These are phyloP conservation scores for Graphium colonna DNA, from an alignment of 2,888 invertebrate genomes.

Conservation along the genomic window DNA sequence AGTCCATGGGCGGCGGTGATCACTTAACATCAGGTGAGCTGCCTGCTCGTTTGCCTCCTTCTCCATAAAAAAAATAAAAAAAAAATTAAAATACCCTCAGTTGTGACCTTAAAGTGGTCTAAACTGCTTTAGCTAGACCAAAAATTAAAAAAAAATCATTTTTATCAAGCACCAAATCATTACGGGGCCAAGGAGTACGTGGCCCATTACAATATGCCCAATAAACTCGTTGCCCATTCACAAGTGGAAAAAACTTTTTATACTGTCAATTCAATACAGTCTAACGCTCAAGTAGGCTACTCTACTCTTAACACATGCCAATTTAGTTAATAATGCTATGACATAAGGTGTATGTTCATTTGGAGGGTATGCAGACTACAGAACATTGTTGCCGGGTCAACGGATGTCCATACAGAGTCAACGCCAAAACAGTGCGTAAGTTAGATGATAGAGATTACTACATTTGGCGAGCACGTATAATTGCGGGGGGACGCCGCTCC, in stretches of 20 bases:
- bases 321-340: neutral
- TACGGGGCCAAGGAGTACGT: slow-evolving; percentile 8
- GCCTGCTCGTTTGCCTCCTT: too few relatives aligned
- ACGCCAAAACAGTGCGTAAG: slow-evolving; percentile 12
- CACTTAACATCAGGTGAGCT: too few relatives aligned
- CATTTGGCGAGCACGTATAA: slow-evolving; percentile 12
- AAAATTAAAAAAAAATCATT: neutral
- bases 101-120: too few relatives aligned
- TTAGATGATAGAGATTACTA: slow-evolving; percentile 9
- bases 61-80: too few relatives aligned
- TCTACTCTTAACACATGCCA: neutral
- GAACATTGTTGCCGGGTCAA: neutral
- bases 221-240: slow-evolving; percentile 15
- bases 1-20: too few relatives aligned
- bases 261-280: neutral
- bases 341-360: neutral
- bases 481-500: slow-evolving; percentile 3
- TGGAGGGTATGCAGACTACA: neutral
- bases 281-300: neutral
- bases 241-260: slow-evolving; percentile 8
- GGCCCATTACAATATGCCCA: slow-evolving; percentile 6
- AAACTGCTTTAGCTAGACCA: too few relatives aligned
- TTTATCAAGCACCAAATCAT: neutral
- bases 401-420: neutral
- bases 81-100: too few relatives aligned